phyloP scores from a whole-genome alignment of 1,140 invertebrate genomes.

The Cardiocondyla obscurior region DNA sequence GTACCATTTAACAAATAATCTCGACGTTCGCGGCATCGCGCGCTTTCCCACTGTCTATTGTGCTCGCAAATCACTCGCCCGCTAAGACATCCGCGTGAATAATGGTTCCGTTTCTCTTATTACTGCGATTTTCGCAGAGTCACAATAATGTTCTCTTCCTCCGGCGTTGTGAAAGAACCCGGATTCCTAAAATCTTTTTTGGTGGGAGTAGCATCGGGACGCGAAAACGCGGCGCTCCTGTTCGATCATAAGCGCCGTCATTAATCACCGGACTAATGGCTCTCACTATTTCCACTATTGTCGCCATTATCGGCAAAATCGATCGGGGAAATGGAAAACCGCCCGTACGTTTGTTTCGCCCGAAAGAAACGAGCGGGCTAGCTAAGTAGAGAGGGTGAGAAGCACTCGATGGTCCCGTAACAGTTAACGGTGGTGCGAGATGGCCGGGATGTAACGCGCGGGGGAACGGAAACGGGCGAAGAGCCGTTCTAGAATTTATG shows the following conservation, averaged over 20 bases:
- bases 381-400: slow-evolving; percentile 60
- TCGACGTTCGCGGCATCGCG: background rate
- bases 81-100: slow-evolving; percentile 52
- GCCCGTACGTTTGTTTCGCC: slow-evolving; percentile 58
- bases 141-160: slow-evolving; percentile 47
- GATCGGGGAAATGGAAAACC: slow-evolving; percentile 63
- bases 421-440: slow-evolving; percentile 63
- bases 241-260: slow-evolving; percentile 47
- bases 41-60: background rate
- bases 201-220: background rate
- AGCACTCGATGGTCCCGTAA: slow-evolving; percentile 63
- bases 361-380: slow-evolving; percentile 44
- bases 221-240: background rate
- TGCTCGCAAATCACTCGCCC: slow-evolving; percentile 48
- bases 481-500: slow-evolving; percentile 75
- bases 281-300: slow-evolving; percentile 34
- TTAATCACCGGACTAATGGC: slow-evolving; percentile 55
- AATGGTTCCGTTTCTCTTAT: slow-evolving; percentile 55
- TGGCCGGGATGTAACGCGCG: slow-evolving; percentile 52
- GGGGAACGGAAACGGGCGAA: slow-evolving; percentile 15
- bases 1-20: slow-evolving; percentile 44
- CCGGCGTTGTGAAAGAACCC: slow-evolving; percentile 35
- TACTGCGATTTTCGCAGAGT: slow-evolving; percentile 36
- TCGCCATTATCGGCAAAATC: slow-evolving; percentile 60
- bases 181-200: background rate